Percentiles rank a stretch among this genome's conserved stretches.
Evolutionary conservation across 2,888 invertebrate species (phyloP).

Genomic region (Cremastinae sp.): DNA sequence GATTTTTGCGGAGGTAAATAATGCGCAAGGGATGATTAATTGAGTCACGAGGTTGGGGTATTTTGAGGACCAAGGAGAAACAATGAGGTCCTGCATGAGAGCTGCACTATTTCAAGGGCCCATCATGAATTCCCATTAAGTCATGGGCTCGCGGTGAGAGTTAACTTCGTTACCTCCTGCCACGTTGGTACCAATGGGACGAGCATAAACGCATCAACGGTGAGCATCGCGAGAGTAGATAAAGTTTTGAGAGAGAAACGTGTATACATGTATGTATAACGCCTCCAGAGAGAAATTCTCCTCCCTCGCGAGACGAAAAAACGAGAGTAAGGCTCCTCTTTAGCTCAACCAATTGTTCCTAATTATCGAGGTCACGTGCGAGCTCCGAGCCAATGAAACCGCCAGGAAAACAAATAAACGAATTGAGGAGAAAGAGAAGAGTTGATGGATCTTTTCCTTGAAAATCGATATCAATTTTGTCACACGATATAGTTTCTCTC

Average conservation of each 20-base stretch:
- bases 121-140: conserved; percentile 8
- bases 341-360: conserved; percentile 49
- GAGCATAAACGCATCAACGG: conserved; percentile 19
- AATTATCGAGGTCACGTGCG: conserved; percentile 41
- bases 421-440: neutral
- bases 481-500: neutral
- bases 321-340: neutral
- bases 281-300: neutral
- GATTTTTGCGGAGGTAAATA: no score
- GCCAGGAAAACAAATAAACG: no score
- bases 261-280: neutral
- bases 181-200: conserved; percentile 28
- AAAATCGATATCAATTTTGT: conserved; percentile 41
- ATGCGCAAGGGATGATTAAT: no score
- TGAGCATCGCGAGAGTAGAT: neutral
- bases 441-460: neutral
- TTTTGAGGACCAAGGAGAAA: no score
- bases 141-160: conserved; percentile 29
- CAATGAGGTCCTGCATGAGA: neutral
- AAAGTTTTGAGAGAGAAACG: neutral
- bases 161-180: conserved; percentile 49
- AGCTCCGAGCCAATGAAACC: conserved; percentile 1
- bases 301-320: neutral
- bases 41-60: no score
- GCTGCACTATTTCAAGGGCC: conserved; percentile 45